Evolutionary conservation across 1,140 invertebrate species (phyloP).

Genomic region (Calliopsis andreniformis): DNA sequence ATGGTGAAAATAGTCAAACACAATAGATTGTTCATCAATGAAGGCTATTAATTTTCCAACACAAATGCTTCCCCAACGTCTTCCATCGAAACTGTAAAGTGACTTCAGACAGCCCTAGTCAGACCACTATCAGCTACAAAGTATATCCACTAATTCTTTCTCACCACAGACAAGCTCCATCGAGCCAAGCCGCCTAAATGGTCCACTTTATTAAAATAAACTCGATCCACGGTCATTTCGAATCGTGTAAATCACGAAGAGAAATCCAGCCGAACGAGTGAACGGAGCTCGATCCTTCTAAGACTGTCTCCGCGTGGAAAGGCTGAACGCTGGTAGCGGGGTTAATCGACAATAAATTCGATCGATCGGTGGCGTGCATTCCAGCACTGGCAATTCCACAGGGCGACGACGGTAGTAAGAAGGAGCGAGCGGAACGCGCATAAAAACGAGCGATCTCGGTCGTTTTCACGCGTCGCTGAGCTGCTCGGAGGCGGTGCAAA

Average conservation of each 20-base stretch:
- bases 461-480: conserved; percentile 36
- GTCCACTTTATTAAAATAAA: not conserved
- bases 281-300: not conserved
- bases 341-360: conserved; percentile 10
- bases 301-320: not conserved
- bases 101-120: too few relatives aligned
- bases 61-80: too few relatives aligned
- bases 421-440: not conserved
- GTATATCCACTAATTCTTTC: too few relatives aligned
- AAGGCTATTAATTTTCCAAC: too few relatives aligned
- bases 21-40: too few relatives aligned
- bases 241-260: not conserved
- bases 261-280: not conserved
- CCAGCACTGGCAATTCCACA: not conserved
- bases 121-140: too few relatives aligned
- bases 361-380: not conserved
- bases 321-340: not conserved
- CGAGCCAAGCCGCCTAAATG: not conserved
- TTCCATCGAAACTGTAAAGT: too few relatives aligned
- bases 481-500: not conserved
- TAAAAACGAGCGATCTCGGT: conserved; percentile 14
- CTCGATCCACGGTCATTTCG: not conserved
- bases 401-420: not conserved
- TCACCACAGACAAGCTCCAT: not conserved
- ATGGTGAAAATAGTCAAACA: too few relatives aligned